phyloP scores from a whole-genome alignment of 2,797 vertebrate genomes.

The Anableps anableps region DNA sequence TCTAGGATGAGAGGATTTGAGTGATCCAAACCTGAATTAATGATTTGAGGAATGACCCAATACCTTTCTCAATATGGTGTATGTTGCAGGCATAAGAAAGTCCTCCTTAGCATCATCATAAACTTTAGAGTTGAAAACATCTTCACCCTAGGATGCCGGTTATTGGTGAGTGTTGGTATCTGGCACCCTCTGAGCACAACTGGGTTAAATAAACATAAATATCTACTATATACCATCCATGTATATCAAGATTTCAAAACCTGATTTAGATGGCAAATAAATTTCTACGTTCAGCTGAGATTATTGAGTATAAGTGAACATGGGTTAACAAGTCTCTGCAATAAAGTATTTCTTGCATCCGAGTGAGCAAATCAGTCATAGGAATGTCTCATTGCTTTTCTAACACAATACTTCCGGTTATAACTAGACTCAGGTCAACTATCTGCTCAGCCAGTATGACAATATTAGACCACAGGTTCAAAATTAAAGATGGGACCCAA shows the following conservation, averaged over 20 bases:
- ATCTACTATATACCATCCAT: not conserved
- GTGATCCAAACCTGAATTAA: no score
- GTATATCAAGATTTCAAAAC: not conserved
- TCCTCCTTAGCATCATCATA: not conserved
- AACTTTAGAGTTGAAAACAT: not conserved
- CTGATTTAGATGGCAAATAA: no score
- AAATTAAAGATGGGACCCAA: no score
- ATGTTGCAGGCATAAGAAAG: not conserved
- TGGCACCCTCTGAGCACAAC: not conserved
- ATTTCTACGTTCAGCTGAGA: not conserved
- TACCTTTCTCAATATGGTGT: not conserved
- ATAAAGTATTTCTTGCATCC: no score
- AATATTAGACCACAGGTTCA: no score
- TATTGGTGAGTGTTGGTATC: not conserved
- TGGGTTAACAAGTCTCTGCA: not conserved
- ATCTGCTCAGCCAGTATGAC: no score
- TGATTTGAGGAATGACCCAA: no score
- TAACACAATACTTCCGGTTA: no score
- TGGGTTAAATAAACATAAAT: not conserved
- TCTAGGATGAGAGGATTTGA: not conserved
- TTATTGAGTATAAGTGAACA: not conserved
- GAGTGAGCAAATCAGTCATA: no score
- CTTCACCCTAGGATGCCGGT: not conserved
- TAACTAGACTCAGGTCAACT: no score
- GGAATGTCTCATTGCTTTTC: no score